Evolutionary conservation across 2,797 vertebrate genomes (phyloP), one percentile per base, ranked within the genome.

Genomic region (Cossypha dichroa): DNA sequence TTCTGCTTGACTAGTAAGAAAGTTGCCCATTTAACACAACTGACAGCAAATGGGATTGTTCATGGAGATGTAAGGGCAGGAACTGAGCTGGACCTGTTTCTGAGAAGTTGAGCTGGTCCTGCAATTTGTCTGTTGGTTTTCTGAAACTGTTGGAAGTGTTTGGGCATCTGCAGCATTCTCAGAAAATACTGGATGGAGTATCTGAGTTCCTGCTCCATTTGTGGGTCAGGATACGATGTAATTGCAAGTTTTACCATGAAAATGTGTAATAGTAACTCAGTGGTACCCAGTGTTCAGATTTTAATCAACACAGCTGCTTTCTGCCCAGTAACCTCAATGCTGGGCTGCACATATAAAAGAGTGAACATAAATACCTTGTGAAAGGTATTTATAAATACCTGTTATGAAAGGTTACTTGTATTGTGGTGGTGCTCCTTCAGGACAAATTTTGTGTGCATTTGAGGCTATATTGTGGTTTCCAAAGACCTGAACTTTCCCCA

Each of bases 21-120:
- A 97, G 95, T 96, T 97, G 95, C 97, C 93, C 63, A 1, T 59
- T 75, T 94, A 93, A 95, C 74, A 90, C 86, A 90, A 88, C 92
- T 96, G 96, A 92, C 95, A 97, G 96, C 91, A 96, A 97, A 96
- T 93, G 96, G 96, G 97, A 97, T 97, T 95, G 76, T 98, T 98
- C 97, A 94, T 83, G 91, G 96, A 96, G 96, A 98, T 97, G 93
- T 90, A 97, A 97, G 95, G 96, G 94, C 96, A 82, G 36, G 72
- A 77, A 82, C 77, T 55, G 77, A 49, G 41, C 59, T 72, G 66
- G 90, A 77, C 59, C 26, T 11, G 2, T 70, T 84, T 49, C 46
- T 88, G 55, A 62, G 63, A 38, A 73, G 49, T 17, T 87, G 67
- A 91, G 60, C 64, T 63, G 48, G 38, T 74, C 56, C 15, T 86